Conservation (phyloP, 2,113 vertebrate genomes). For the Corapipo altera region DNA sequence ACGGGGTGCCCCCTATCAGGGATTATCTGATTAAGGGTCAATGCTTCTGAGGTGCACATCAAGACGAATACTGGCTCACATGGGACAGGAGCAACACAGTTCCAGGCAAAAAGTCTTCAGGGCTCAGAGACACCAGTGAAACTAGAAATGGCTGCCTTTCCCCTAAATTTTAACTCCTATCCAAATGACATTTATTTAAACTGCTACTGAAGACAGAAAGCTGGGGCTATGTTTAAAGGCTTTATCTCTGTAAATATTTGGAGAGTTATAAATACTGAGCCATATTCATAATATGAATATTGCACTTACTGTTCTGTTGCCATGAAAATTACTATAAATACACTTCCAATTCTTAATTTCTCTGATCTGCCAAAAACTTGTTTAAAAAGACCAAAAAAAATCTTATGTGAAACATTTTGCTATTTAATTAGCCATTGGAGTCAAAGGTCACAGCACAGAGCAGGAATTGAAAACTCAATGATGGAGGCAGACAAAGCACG, state of each 20-base stretch:
- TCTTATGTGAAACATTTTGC: not conserved
- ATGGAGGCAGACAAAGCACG: not conserved
- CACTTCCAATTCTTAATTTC: not conserved
- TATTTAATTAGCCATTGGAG: not conserved
- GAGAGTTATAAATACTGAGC: conserved; percentile 20
- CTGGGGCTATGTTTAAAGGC: conserved; percentile 6
- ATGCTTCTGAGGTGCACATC: not conserved
- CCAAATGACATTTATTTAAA: conserved; percentile 20
- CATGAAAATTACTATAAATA: conserved; percentile 25
- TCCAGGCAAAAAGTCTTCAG: not conserved
- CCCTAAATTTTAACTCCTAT: not conserved
- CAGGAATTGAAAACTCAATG: not conserved
- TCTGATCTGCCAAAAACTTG: not conserved
- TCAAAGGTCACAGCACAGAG: not conserved
- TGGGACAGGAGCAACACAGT: not conserved
- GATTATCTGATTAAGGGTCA: not conserved
- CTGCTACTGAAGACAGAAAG: conserved; percentile 22
- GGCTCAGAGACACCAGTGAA: not conserved
- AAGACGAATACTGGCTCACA: not conserved
- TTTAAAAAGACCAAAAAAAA: not conserved
- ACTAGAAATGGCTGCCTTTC: not conserved
- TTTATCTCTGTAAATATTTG: conserved; percentile 61
- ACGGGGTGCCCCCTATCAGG: not conserved
- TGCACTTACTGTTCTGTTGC: conserved; percentile 21
- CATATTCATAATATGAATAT: conserved; percentile 3